phyloP scores from a whole-genome alignment of 2,888 invertebrate species.

The Azorinus chamasolen region DNA sequence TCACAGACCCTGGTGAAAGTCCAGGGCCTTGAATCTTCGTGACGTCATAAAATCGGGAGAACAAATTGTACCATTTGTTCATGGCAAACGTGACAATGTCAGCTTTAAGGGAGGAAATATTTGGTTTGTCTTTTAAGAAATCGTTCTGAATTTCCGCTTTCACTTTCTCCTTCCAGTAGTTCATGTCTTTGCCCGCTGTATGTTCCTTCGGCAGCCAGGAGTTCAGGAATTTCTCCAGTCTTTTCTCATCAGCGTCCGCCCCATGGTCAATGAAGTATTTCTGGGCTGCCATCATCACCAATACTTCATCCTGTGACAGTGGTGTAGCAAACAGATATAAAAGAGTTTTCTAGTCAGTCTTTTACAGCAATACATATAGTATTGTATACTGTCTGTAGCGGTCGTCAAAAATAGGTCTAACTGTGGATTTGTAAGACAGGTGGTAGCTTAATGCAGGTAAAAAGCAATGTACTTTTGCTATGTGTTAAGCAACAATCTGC shows the following conservation, averaged over 20 bases:
- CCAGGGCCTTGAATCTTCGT: conserved; percentile 67
- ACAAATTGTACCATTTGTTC: conserved; percentile 77
- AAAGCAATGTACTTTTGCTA: no score
- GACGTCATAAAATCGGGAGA: conserved; percentile 80
- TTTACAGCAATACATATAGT: no score
- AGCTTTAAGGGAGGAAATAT: conserved; percentile 65
- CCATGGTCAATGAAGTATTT: conserved; percentile 75
- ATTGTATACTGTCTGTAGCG: no score
- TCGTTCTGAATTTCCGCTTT: conserved; percentile 67
- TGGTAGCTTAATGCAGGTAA: no score
- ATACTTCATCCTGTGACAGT: conserved; percentile 73
- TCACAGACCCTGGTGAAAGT: conserved; percentile 63
- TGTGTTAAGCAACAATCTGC: no score
- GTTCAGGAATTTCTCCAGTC: conserved; percentile 72
- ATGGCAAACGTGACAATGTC: conserved; percentile 78
- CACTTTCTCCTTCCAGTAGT: conserved; percentile 65
- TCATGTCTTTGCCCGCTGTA: conserved; percentile 46
- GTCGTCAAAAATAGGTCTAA: no score
- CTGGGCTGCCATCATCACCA: conserved; percentile 76
- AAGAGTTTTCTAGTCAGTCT: no score
- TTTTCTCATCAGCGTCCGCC: conserved; percentile 59
- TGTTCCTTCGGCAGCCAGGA: conserved; percentile 74
- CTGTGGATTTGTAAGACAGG: no score
- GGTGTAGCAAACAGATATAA: no score
- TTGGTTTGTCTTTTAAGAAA: conserved; percentile 62